Evolutionary conservation across 2,113 vertebrate genomes (phyloP), one percentile per base, ranked within the genome.

Genomic region (Vombatus ursinus): DNA sequence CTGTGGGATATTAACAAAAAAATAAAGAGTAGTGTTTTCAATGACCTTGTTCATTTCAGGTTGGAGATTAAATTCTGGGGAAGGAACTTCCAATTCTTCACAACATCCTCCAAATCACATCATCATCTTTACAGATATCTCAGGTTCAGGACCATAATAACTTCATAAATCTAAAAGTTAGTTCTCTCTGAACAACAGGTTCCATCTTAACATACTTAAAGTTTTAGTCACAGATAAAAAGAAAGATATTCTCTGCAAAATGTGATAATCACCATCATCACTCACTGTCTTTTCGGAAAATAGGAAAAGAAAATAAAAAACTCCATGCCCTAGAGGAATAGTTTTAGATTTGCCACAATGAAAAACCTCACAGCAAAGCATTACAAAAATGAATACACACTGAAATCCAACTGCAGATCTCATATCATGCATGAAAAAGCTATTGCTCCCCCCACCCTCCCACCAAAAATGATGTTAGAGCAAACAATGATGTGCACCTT

Each of bases 401-500:
- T 97, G 97, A 97, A 96, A 95, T 9, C 9, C 52, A 97, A 84
- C 94, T 95, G 89, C 90, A 95, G 0, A 90, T 94, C 61, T 95
- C 95, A 96, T 96, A 90, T 94, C 95, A 96, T 97, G 95, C 94
- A 95, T 94, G 95, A 44, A 84, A 84, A 84, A 44, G 12, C 14
- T 44, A 84, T 44, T 84, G 37, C n/a, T 84, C 68, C 68, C 31
- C 61, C 37, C 68, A 84, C 68, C 68, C 19, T 44, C 57, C 57
- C 57, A 68, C 68, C 68, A 84, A 84, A 84, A 84, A 23, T 44
- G n/a, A 91, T 96, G 89, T 91, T 48, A 95, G 47, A 95, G 50
- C 95, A 98, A 97, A 98, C 93, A 96, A n/a, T 96, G 97, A 97
- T 90, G 92, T 77, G 92, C 92, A 97, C 97, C 97, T 98, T 98